A percentile compares a stretch with the other conserved stretches of the same genome.
phyloP scores from a whole-genome alignment of 2,113 vertebrate species.

The Hippocampus abdominalis region DNA sequence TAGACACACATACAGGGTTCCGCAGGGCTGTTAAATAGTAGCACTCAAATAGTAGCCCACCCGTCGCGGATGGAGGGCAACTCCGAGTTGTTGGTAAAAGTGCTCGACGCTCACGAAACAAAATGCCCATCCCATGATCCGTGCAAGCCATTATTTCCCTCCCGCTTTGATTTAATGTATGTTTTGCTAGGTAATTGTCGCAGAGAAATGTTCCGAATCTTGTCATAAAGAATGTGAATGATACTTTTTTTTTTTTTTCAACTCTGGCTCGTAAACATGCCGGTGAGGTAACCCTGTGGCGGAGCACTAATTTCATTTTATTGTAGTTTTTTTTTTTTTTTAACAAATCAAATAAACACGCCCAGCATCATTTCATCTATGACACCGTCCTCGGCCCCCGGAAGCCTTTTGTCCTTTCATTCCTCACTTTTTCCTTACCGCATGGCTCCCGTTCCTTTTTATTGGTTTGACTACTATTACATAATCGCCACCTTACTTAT shows the following conservation, averaged over 20 bases:
- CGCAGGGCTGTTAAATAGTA: constrained; percentile 51
- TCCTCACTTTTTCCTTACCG: background rate
- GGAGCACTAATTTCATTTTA: too few relatives aligned
- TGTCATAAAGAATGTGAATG: background rate
- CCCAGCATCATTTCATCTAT: background rate
- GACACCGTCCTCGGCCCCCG: background rate
- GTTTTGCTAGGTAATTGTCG: background rate
- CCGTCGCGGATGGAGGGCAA: constrained; percentile 12
- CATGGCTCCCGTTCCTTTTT: background rate
- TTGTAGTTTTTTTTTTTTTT: background rate
- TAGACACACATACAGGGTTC: constrained; percentile 56
- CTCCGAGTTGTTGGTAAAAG: constrained; percentile 17
- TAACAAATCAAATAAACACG: background rate
- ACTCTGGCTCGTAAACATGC: background rate
- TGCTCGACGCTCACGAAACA: background rate
- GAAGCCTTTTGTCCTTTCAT: background rate
- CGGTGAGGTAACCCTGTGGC: background rate
- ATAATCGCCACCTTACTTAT: background rate
- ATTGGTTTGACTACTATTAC: background rate
- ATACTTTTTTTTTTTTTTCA: background rate
- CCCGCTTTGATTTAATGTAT: background rate
- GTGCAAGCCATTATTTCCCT: background rate
- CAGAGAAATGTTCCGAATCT: background rate
- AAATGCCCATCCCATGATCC: background rate
- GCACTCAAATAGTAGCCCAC: constrained; percentile 35